Evolutionary conservation across 1,140 invertebrate genomes (phyloP), one percentile per base, ranked within the genome.

Genomic region (Archivesica marissinica): DNA sequence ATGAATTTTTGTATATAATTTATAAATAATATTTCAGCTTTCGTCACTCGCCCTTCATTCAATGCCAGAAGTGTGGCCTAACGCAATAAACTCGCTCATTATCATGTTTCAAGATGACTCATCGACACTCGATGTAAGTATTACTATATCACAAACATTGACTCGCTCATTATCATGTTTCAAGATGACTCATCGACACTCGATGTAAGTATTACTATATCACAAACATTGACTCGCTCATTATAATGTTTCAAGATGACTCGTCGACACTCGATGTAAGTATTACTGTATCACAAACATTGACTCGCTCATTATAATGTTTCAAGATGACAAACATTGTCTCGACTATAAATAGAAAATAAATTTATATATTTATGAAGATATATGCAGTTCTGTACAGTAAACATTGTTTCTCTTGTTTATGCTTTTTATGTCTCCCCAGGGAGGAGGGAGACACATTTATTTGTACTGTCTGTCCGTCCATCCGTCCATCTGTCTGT

Each of bases 11-110:
- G n/a, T n/a, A n/a, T n/a, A n/a, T n/a, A n/a, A n/a, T n/a, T n/a
- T n/a, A n/a, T n/a, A n/a, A n/a, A n/a, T 2, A 88, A 25, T 68
- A 11, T 89, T 88, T 77, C 94, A 96, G 96, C 91, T 97, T 59
- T 95, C 96, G 47, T 95, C 96, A 6, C 96, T 95, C 87, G 95
- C 96, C n/a, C 95, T 97, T 1, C 96, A 96, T 85, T 95, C 95
- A 38, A 92, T 96, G 47, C 94, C 95, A 35, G 93, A 94, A 1
- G 91, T 95, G 87, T 97, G 96, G 96, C 95, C 95, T 23, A 94
- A 95, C 88, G 95, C 96, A 38, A 94, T 97, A 54, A 92, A 95
- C 87, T 96, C 96, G 90, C 92, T 97, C 4, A 95, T 96, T 25
- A 92, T 94, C 15, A 95, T 95, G 84, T 96, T 97, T 90, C 95